Evolutionary conservation across 2,113 vertebrate species (phyloP), one percentile per base, ranked within the genome.

Genomic region (Eolophus roseicapilla): DNA sequence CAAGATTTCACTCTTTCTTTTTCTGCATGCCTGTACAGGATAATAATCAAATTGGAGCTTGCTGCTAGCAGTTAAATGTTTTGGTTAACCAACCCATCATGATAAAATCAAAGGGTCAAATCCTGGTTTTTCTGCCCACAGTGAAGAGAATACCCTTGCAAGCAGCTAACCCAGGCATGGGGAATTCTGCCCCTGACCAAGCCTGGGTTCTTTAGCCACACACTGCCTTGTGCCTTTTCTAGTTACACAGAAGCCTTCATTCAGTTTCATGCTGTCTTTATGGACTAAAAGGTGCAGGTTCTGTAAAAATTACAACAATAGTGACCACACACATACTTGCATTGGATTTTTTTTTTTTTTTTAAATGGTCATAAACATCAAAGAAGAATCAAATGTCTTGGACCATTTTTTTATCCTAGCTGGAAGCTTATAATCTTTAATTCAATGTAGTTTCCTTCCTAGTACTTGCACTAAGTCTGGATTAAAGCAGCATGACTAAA

Each of bases 21-120:
- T 94, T 94, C 93, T 92, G 94, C 95, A 81, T 97, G 96, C 94
- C 86, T 94, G 65, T 95, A 89, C 87, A 57, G 35, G 95, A 95
- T 96, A 96, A 97, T 92, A 92, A 94, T 93, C 77, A 86, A 64
- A 46, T n/a, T 90, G 92, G 43, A 91, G 27, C 55, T 88, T 84
- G 71, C 75, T 92, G 28, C 73, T 84, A 67, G 81, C 90, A 83
- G 90, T 94, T 96, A 96, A 97, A 86, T 69, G 74, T 96, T 95
- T 96, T 77, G 64, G 79, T 94, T 91, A 95, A 60, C 50, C 43
- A 90, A 46, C 63, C 53, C 53, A 59, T 68, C 68, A 67, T 37
- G 60, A 85, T 27, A 87, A 91, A 96, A 84, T 65, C 73, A 78
- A 84, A 77, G 73, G 65, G 80, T 73, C 82, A 91, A 84, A 75